Percentiles rank a stretch among this genome's conserved stretches.
These are phyloP conservation scores for Azemiops feae DNA, from an alignment of 2,113 vertebrate genomes.

Conservation along the genomic window DNA sequence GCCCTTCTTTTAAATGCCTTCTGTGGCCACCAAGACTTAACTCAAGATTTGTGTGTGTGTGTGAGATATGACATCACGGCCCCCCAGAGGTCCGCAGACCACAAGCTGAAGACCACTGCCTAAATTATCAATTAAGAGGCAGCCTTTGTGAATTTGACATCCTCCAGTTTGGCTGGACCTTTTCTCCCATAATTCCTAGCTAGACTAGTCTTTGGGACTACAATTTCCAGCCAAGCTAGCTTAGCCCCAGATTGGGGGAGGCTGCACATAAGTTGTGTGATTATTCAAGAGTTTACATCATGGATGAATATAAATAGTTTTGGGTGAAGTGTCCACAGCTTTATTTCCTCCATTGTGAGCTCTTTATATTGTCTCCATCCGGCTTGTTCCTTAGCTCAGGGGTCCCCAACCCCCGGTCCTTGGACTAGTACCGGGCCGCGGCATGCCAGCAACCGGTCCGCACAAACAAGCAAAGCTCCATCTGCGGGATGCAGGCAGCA, in stretches of 20 bases:
- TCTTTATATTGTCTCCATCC: background rate
- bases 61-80: background rate
- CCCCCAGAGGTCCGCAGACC: background rate
- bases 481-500: no score
- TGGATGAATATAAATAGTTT: background rate
- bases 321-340: background rate
- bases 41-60: no score
- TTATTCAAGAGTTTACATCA: background rate
- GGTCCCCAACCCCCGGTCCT: no score
- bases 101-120: background rate
- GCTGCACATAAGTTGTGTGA: background rate
- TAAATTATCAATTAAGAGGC: background rate
- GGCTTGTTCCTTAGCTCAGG: background rate
- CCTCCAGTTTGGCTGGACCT: background rate
- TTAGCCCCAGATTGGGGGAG: background rate
- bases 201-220: background rate
- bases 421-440: no score
- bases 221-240: background rate
- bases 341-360: background rate
- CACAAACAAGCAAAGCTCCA: no score
- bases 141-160: background rate
- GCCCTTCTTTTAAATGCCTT: background rate
- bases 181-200: background rate
- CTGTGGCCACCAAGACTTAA: background rate
- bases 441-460: no score